Conservation (phyloP, 1,140 invertebrate species). For the Cyclina sinensis region DNA sequence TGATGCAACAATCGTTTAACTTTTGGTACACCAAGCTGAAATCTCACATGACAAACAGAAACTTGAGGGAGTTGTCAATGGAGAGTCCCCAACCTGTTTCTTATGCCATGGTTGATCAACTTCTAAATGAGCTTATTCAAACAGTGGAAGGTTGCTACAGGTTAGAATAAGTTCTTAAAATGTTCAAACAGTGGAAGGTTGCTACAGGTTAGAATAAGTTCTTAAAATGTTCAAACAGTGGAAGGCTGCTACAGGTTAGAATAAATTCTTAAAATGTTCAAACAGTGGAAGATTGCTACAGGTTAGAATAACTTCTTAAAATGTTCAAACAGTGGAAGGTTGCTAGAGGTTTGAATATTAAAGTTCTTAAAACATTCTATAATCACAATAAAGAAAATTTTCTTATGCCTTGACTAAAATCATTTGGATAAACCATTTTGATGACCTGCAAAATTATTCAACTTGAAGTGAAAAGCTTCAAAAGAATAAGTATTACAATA, state of each 20-base stretch:
- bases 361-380: no score
- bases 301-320: constrained; percentile 20
- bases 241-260: constrained; percentile 51
- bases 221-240: background rate
- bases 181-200: constrained; percentile 21
- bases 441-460: no score
- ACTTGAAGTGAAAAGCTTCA: no score
- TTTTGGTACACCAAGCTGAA: constrained; percentile 44
- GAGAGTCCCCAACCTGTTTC: constrained; percentile 38
- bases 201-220: constrained; percentile 38
- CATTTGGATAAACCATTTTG: no score
- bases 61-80: constrained; percentile 58
- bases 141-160: constrained; percentile 44
- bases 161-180: constrained; percentile 23
- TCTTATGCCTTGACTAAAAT: no score
- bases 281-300: constrained; percentile 41
- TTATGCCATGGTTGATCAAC: constrained; percentile 42
- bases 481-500: no score
- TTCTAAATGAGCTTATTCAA: constrained; percentile 24
- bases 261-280: background rate
- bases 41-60: constrained; percentile 37
- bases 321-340: no score
- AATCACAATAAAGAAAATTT: no score
- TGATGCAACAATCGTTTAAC: constrained; percentile 16
- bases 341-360: no score